A percentile compares a stretch with the other conserved stretches of the same genome.
phyloP scores from a whole-genome alignment of 1,140 invertebrate species.

The Tetragnatha versicolor region DNA sequence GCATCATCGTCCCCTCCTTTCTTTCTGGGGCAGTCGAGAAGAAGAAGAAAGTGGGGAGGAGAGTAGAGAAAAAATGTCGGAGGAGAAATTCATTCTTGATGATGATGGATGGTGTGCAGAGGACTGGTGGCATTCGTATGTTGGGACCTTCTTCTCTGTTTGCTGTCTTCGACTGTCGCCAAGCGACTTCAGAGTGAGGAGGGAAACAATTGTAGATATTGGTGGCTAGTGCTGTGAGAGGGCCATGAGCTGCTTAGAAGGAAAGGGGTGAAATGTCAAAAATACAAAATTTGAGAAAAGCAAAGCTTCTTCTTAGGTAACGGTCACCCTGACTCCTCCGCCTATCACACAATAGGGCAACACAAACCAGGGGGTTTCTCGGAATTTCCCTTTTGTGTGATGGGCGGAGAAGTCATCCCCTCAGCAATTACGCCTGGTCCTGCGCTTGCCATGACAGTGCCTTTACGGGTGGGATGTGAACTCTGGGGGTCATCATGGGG shows the following conservation, averaged over 20 bases:
- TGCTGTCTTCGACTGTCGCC: slow-evolving; percentile 24
- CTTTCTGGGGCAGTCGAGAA: slow-evolving; percentile 15
- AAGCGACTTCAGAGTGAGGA: not conserved
- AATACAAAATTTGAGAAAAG: too few relatives aligned
- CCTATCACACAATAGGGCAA: too few relatives aligned
- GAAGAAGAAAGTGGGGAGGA: not conserved
- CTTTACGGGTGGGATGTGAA: too few relatives aligned
- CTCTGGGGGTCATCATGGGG: too few relatives aligned
- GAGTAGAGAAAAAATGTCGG: slow-evolving; percentile 33
- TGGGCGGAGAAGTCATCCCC: too few relatives aligned
- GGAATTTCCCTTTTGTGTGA: too few relatives aligned
- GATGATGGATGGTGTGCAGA: slow-evolving; percentile 46
- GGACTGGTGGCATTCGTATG: slow-evolving; percentile 54
- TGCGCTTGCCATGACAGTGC: too few relatives aligned
- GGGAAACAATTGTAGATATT: not conserved
- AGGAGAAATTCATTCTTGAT: slow-evolving; percentile 54
- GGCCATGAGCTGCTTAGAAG: not conserved
- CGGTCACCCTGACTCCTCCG: too few relatives aligned
- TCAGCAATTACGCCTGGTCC: too few relatives aligned
- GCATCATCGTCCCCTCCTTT: slow-evolving; percentile 32
- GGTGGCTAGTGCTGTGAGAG: not conserved
- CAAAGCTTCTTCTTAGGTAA: too few relatives aligned
- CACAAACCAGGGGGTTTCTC: too few relatives aligned
- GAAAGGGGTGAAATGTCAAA: not conserved
- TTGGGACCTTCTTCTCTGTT: slow-evolving; percentile 38